Evolutionary conservation across 2,113 vertebrate genomes (phyloP).

Genomic region (Hemichromis elongatus): DNA sequence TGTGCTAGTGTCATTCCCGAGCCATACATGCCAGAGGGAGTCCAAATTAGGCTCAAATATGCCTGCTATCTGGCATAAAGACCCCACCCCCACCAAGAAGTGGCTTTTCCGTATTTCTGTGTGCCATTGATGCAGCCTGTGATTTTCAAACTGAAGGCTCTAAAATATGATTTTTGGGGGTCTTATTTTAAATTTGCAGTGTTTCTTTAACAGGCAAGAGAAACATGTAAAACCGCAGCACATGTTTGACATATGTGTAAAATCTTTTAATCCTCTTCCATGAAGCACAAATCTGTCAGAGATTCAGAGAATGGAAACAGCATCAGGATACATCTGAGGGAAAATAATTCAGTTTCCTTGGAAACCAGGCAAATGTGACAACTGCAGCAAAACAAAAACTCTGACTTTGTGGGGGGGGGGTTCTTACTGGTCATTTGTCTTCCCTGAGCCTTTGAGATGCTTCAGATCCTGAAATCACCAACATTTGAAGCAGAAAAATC

Average conservation of each 20-base stretch:
- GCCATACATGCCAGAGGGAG: not conserved
- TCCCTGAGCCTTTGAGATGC: not conserved
- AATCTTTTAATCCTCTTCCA: not conserved
- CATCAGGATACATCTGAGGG: not conserved
- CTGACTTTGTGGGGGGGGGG: not conserved
- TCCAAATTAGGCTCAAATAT: not conserved
- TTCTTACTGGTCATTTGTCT: not conserved
- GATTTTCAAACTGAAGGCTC: not conserved
- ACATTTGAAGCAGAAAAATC: not conserved
- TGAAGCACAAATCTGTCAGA: not conserved
- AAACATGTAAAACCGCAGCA: not conserved
- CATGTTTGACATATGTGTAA: not conserved
- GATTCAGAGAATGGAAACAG: not conserved
- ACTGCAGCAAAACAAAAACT: not conserved
- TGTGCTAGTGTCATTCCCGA: not conserved
- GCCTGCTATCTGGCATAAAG: not conserved
- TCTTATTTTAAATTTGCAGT: not conserved
- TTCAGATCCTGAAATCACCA: not conserved
- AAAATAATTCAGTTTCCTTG: conserved; percentile 16
- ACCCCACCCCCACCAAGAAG: not conserved
- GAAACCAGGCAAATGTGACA: conserved; percentile 17
- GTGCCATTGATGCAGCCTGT: not conserved
- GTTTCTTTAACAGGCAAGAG: not conserved
- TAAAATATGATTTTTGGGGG: not conserved
- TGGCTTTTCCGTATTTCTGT: not conserved